Evolutionary conservation across 53 echinoderm and acorn worm genomes (phyloP), one percentile per base, ranked within the genome.

Genomic region (Temnopleurus reevesii): DNA sequence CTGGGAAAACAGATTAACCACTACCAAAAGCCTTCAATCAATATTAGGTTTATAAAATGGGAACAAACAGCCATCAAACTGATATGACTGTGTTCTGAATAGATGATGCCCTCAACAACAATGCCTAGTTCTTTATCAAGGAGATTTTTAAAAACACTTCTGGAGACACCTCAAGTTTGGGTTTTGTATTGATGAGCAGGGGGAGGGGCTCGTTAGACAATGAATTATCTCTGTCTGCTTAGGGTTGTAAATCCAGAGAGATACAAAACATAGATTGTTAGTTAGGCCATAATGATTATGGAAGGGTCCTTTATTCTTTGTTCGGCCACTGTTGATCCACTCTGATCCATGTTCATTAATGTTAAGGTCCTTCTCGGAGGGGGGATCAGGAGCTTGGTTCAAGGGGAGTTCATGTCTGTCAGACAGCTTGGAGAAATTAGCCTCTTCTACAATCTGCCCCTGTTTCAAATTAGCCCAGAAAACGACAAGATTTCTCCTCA

Each of bases 1-100:
- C 79, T 79, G 25, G 49, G 47, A 49, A 79, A 79, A 79, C 79
- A 79, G 79, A 79, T 79, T 79, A 79, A 41, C 45, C 45, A 76
- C 31, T 9, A 25, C 43, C 76, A 43, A 47, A 79, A 26, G 79
- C 79, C 45, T 10, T 79, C 79, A 79, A 79, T 79, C 79, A 79
- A 79, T 79, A 79, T 79, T 79, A 27, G 18, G 79, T 79, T 29
- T 79, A 13, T 28, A 47, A 46, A 79, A 71, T 71, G 79, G 15
- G 79, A 46, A 49, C 79, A 79, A 79, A 79, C 79, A 79, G 79
- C 5, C n/a, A 79, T 47, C 46, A 47, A 46, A 79, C 79, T 79
- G 79, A 79, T 79, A 79, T 79, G 79, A 79, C 79, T 79, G 79
- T 46, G 45, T 49, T 79, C 46, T 46, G 49, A 49, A 27, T 47